Base-by-base conservation (phyloP, 2,113 vertebrate genomes). In the Deroptyus accipitrinus region DNA sequence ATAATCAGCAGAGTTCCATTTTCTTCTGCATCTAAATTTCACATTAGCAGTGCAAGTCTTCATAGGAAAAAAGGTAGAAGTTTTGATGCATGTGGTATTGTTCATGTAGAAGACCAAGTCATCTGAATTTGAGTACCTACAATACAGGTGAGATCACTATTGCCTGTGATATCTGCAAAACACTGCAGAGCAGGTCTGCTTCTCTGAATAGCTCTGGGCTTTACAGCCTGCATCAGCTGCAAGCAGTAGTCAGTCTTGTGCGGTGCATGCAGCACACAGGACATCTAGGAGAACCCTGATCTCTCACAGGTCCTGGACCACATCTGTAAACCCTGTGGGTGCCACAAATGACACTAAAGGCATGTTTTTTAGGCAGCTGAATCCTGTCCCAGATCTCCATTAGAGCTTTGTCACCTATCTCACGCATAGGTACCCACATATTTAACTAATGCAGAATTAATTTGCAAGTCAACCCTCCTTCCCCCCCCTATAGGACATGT, bases 371-470 rank as follows among this genome's bases (percentile, higher is more conserved):
- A 57, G 30, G 33, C n/a, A 83, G 24, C 3, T 28, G 23, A 55
- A 57, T 68, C 42, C 22, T 66, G 27, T 35, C 6, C 12, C 31
- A 28, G 37, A 55, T 42, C 20, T 90, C 5, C 70, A 11, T 9
- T 4, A 3, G 55, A 67, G 25, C 18, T 86, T 70, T 59, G 78
- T 48, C 10, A 61, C 17, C 17, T 55, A 46, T 7, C 9, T 72
- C 23, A 20, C 23, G n/a, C 17, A 55, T 8, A 64, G 14, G 7
- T 39, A 49, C 25, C 28, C 52, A 55, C 3, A 13, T 57, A 48
- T n/a, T 77, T 89, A 42, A 72, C 11, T 55, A 68, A 84, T 0
- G 0, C 3, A 8, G 1, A 33, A 33, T 57, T 82, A 42, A 64
- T 68, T 55, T 79, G 35, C 35, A 78, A 76, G 17, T 25, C 59